These are phyloP conservation scores for Zygothrica quintamaculata DNA, from an alignment of 2,888 invertebrate genomes.

Conservation along the genomic window DNA sequence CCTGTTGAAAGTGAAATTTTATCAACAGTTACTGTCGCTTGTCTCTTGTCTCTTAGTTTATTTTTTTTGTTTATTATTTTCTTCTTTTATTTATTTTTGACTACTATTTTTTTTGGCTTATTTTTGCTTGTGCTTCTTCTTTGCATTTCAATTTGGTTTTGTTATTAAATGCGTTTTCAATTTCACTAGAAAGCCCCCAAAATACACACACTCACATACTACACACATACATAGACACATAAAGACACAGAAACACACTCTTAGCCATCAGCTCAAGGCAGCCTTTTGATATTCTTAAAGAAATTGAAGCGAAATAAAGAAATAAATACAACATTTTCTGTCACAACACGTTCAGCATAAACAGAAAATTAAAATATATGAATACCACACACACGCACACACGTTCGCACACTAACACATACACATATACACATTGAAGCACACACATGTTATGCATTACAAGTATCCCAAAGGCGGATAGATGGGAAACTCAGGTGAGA, in stretches of 20 bases:
- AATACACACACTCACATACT: slow-evolving; percentile 6
- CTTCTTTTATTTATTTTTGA: slow-evolving; percentile 6
- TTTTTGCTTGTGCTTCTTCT: no score
- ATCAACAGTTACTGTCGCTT: slow-evolving; percentile 35
- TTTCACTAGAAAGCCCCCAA: slow-evolving; percentile 73
- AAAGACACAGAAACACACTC: no score
- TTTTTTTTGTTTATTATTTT: slow-evolving; percentile 1
- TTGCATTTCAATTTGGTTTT: slow-evolving; percentile 49
- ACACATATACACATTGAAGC: slow-evolving; percentile 3
- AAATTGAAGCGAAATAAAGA: slow-evolving; percentile 63
- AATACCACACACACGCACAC: slow-evolving; percentile 6
- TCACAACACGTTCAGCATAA: slow-evolving; percentile 38
- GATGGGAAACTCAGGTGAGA: slow-evolving; percentile 34
- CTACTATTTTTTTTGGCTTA: slow-evolving; percentile 7
- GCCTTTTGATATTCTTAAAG: slow-evolving; percentile 69
- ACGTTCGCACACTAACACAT: slow-evolving; percentile 12
- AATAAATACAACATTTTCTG: slow-evolving; percentile 56
- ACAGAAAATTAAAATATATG: slow-evolving; percentile 27
- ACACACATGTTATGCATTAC: slow-evolving; percentile 38
- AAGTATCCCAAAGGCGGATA: slow-evolving; percentile 41
- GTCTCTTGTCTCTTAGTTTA: background rate
- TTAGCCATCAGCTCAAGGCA: slow-evolving; percentile 20
- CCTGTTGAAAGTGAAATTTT: slow-evolving; percentile 71
- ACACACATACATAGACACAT: no score
- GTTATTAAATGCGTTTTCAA: slow-evolving; percentile 76